These are phyloP conservation scores for Tetragnatha montana DNA, from an alignment of 2,888 invertebrate genomes.

Conservation along the genomic window DNA sequence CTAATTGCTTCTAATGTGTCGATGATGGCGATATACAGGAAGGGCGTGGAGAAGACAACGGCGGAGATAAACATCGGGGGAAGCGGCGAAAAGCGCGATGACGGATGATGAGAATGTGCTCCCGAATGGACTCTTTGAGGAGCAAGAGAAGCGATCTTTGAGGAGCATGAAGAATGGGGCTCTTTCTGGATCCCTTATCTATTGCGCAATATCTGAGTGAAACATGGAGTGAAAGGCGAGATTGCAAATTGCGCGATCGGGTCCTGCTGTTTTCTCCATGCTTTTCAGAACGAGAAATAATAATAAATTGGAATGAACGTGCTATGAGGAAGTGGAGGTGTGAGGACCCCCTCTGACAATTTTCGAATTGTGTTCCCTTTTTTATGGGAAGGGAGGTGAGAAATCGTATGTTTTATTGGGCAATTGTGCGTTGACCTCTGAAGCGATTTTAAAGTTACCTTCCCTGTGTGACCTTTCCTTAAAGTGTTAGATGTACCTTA, in stretches of 20 bases:
- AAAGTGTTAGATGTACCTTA: no score
- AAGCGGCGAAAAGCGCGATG: slow-evolving; percentile 4
- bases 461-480: no score
- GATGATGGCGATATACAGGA: neutral
- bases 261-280: slow-evolving; percentile 37
- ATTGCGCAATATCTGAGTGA: slow-evolving; percentile 22
- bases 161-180: neutral
- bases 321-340: neutral
- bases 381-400: no score
- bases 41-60: neutral
- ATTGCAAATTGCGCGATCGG: slow-evolving; percentile 25
- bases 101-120: no score
- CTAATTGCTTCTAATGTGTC: slow-evolving; percentile 26
- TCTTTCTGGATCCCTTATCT: neutral
- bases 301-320: slow-evolving; percentile 16
- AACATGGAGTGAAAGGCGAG: slow-evolving; percentile 2
- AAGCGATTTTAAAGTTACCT: no score
- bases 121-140: neutral
- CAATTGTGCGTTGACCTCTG: no score
- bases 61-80: slow-evolving; percentile 12
- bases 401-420: no score
- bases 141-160: no score
- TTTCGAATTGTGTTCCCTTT: neutral
- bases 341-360: neutral
- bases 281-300: neutral